Evolutionary conservation across 2,797 vertebrate species (phyloP).

Genomic region (Phoebastria nigripes): DNA sequence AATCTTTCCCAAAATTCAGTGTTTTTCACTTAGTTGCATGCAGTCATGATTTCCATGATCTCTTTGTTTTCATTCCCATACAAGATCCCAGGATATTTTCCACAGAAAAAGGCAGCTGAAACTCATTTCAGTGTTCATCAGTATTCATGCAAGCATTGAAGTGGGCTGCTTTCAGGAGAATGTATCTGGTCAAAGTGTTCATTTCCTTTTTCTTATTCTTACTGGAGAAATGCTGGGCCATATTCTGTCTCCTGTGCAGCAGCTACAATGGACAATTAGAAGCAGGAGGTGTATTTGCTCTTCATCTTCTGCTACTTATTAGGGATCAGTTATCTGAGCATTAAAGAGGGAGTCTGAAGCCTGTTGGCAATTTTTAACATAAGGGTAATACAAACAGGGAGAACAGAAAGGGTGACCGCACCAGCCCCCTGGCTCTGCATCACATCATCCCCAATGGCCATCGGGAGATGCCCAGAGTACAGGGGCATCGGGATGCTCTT

Average conservation of each 20-base stretch:
- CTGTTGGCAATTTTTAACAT: not conserved
- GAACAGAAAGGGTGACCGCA: not conserved
- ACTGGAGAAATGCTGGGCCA: not conserved
- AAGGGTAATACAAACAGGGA: not conserved
- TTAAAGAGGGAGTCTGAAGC: not conserved
- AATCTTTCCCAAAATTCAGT: not conserved
- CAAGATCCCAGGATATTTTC: not conserved
- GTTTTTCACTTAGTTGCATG: not conserved
- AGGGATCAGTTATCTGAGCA: not conserved
- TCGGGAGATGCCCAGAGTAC: not conserved
- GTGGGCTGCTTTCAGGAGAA: not conserved
- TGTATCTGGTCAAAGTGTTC: not conserved
- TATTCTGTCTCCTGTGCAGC: not conserved
- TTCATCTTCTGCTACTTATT: not conserved
- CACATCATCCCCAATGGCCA: not conserved
- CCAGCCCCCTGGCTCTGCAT: not conserved
- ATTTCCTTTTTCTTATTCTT: not conserved
- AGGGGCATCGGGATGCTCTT: not conserved
- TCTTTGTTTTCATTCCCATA: not conserved
- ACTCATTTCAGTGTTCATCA: not conserved
- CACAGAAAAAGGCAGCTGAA: not conserved
- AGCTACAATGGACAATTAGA: not conserved
- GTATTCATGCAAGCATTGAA: not conserved
- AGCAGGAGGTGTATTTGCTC: not conserved
- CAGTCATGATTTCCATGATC: not conserved